Base-by-base conservation (phyloP, 2,888 invertebrate species). In the Nineta flava region DNA sequence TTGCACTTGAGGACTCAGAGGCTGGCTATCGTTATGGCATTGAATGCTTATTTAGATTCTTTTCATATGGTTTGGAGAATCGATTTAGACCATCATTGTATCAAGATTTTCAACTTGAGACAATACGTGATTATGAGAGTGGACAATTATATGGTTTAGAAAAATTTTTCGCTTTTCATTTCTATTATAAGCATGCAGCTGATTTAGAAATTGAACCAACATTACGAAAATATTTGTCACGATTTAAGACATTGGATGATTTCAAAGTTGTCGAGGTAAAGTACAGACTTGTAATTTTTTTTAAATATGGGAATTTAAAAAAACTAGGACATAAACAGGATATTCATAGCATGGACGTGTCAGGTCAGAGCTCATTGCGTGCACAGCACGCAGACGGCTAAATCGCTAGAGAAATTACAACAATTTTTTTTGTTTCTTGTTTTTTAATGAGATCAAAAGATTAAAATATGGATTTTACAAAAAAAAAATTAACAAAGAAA, bases 151-250 rank as follows among this genome's bases (percentile, higher is more conserved):
- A 99, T 69, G 99, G 97, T 21, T 71, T 99, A 57, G 99, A 99
- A 71, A 99, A 99, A 68, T 99, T 99, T 71, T 96, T 97, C 94
- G 96, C 96, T 45, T 99, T 97, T 75, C 73, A 93, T 51, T 96
- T 96, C 69, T 97, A 96, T 73, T 95, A 90, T 70, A 90, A 86
- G 65, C 81, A 88, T 62, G 79, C 83, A 32, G 73, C 70, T 19
- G 79, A 82, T 53, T 70, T 91, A 46, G 78, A 81, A 53, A 85
- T 91, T 35, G 82, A 84, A 54, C 73, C 83, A 1, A 79, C 78
- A 60, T 69, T 93, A 42, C 72, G 78, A 53, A 82, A 80, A 49
- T 79, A 80, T 62, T 70, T 93, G 50, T 73, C 77, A 51, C 82
- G 83, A 62, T 93, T 87, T 68, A 84, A 87, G 61, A 87, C 78